Percentiles rank a stretch among this genome's conserved stretches.
Evolutionary conservation across 2,113 vertebrate genomes (phyloP).

Genomic region (Cebus imitator): DNA sequence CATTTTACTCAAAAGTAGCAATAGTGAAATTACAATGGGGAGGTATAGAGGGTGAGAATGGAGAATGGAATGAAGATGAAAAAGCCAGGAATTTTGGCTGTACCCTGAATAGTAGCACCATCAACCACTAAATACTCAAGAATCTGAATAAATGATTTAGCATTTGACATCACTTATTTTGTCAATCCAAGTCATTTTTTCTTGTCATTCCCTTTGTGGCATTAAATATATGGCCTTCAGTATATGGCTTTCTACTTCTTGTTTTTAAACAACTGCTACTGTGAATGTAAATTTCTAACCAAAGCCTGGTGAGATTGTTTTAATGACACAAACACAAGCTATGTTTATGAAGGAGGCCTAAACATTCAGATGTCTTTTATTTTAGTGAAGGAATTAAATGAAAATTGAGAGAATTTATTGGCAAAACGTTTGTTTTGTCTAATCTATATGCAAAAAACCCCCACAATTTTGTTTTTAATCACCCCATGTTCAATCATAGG

Average conservation of each 20-base stretch:
- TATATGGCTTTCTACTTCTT: background rate
- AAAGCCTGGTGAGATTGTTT: background rate
- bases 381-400: background rate
- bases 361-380: background rate
- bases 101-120: background rate
- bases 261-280: background rate
- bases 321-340: background rate
- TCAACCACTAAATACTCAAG: background rate
- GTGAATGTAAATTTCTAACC: background rate
- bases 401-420: slow-evolving; percentile 7
- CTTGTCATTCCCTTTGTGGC: background rate
- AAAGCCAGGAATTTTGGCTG: background rate
- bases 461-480: slow-evolving; percentile 14
- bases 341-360: slow-evolving; percentile 12
- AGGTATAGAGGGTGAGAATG: rapidly evolving
- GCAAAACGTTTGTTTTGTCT: slow-evolving; percentile 15
- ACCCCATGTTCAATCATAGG: background rate
- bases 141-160: background rate
- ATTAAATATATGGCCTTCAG: background rate
- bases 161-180: background rate
- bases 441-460: background rate
- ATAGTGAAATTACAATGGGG: background rate
- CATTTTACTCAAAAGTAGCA: background rate
- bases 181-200: background rate
- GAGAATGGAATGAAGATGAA: background rate